Evolutionary conservation across 2,888 invertebrate species (phyloP).

Genomic region (Chymomyza amoena): DNA sequence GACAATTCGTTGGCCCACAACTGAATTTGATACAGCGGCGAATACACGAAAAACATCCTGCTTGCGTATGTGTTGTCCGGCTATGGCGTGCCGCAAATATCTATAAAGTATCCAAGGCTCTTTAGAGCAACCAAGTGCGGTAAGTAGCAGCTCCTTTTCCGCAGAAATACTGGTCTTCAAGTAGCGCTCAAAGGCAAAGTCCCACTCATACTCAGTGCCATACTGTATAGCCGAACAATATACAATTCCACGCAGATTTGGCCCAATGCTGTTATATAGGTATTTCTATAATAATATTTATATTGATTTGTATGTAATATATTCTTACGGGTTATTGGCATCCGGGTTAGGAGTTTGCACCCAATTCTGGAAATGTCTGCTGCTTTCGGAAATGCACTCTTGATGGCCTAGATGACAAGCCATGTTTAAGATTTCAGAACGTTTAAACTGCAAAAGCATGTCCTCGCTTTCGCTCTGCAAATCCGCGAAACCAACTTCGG

Average conservation of each 20-base stretch:
- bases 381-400: conserved; percentile 87
- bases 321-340: conserved; percentile 85
- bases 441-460: conserved; percentile 85
- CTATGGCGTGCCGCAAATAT: conserved; percentile 87
- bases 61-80: conserved; percentile 88
- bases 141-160: conserved; percentile 88
- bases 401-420: conserved; percentile 88
- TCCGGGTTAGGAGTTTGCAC: conserved; percentile 86
- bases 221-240: conserved; percentile 92
- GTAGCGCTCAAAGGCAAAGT: conserved; percentile 91
- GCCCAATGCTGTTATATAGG: conserved; percentile 83
- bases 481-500: conserved; percentile 84
- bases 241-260: conserved; percentile 89
- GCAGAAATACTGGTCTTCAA: conserved; percentile 87
- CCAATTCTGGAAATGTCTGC: conserved; percentile 87
- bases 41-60: conserved; percentile 90
- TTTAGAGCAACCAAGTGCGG: conserved; percentile 89
- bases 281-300: not conserved
- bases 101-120: conserved; percentile 87
- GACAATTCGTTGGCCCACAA: conserved; percentile 89
- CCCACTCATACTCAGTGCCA: conserved; percentile 92
- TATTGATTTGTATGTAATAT: not conserved
- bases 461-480: conserved; percentile 80
- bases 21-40: conserved; percentile 86
- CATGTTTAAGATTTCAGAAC: conserved; percentile 85